Evolutionary conservation across 35 echinoderm and acorn worm genomes (phyloP), one percentile per base, ranked within the genome.

Genomic region (Antedon bifida): DNA sequence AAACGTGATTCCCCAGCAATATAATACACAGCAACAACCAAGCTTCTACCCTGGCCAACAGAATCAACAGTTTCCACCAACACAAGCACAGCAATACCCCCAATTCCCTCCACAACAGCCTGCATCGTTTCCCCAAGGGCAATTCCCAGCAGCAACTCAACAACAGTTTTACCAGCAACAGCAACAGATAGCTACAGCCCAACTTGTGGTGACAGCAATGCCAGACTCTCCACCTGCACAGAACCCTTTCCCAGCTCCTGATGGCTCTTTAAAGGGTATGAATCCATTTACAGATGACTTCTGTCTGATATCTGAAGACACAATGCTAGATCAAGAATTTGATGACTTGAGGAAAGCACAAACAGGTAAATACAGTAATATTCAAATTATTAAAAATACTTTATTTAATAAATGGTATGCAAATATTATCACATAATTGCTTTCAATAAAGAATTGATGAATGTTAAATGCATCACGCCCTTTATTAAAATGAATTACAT

Each of bases 321-420:
- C 88, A 32, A 79, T 83, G 35, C 86, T 92, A 34, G 91, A 92
- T 83, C 88, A 83, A 82, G 91, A 92, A 78, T 92, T 92, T 92
- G 91, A 92, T 79, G 83, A 42, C 33, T 79, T 92, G 11, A 82
- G 86, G 42, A 84, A 92, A 82, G 55, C 86, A 35, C 82, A 86
- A 7, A 81, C 82, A 33, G 86, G 90, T 88, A 81, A 91, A 46
- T 76, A 5, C 9, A 64, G 4, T 42, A 7, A 14, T 14, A 42
- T 42, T 42, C 38, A n/a, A n/a, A n/a, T n/a, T n/a, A n/a, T n/a
- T n/a, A n/a, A n/a, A n/a, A n/a, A n/a, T n/a, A n/a, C n/a, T n/a
- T n/a, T n/a, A n/a, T n/a, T n/a, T n/a, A n/a, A n/a, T n/a, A n/a
- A n/a, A n/a, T n/a, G n/a, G n/a, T n/a, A n/a, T n/a, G n/a, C n/a